Percentiles rank a stretch among this genome's conserved stretches.
Conservation (phyloP, 2,888 invertebrate species). For the Mylabris sibirica region DNA sequence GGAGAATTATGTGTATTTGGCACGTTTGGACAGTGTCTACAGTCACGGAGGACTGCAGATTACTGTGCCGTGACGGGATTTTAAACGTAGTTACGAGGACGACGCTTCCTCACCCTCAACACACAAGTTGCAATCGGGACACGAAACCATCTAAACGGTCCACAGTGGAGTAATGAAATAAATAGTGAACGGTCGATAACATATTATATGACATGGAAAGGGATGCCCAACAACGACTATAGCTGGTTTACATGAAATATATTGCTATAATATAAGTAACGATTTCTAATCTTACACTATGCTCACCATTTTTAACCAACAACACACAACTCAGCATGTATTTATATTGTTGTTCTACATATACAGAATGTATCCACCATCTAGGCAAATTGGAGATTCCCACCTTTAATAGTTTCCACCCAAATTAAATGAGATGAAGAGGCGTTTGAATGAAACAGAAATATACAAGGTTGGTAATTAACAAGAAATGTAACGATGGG, state of each 20-base stretch:
- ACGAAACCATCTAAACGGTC: conserved; percentile 5
- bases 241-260: conserved; percentile 3
- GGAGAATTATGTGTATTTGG: conserved; percentile 25
- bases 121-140: neutral
- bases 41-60: conserved; percentile 47
- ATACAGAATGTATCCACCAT: too few species aligned
- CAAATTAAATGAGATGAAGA: too few species aligned
- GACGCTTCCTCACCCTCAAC: neutral
- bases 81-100: conserved; percentile 39
- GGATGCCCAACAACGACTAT: neutral
- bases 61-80: conserved; percentile 47
- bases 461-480: too few species aligned
- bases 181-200: conserved; percentile 8
- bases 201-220: conserved; percentile 12
- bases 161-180: conserved; percentile 11
- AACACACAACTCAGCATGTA: neutral
- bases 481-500: too few species aligned
- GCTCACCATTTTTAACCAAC: neutral
- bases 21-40: conserved; percentile 47
- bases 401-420: too few species aligned
- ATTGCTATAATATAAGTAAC: neutral
- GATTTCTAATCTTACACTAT: neutral
- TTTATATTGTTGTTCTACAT: neutral
- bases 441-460: too few species aligned
- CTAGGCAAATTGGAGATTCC: too few species aligned